phyloP scores from a whole-genome alignment of 2,113 vertebrate genomes.

The Aptenodytes patagonicus region DNA sequence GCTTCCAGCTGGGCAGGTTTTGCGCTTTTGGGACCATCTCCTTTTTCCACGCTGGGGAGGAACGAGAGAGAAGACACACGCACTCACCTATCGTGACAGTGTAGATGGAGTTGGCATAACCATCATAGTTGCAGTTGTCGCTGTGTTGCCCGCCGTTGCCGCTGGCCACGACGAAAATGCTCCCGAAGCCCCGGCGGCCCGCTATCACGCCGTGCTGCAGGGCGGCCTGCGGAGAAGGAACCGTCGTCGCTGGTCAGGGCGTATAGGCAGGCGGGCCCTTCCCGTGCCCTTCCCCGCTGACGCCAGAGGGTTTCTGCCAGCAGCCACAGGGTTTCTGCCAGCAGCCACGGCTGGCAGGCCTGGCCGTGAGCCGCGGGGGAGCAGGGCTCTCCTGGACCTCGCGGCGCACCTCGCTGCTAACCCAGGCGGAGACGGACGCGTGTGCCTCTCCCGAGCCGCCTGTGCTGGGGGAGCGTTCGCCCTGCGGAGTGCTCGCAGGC shows the following conservation, averaged over 20 bases:
- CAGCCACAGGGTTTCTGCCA: neutral
- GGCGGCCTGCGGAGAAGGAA: conserved; percentile 78
- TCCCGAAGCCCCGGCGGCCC: conserved; percentile 91
- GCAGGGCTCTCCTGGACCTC: neutral
- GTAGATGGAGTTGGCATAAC: conserved; percentile 98
- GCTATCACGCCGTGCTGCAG: conserved; percentile 94
- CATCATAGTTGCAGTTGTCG: conserved; percentile 98
- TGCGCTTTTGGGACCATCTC: accelerated
- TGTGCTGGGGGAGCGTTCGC: neutral
- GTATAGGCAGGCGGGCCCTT: accelerated
- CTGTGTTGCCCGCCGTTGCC: conserved; percentile 92
- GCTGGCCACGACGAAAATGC: conserved; percentile 96
- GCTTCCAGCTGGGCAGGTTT: neutral
- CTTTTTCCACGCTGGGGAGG: neutral
- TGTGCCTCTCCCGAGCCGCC: too few relatives aligned
- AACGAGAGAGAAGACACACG: accelerated
- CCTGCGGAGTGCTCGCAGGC: neutral
- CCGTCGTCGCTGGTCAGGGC: accelerated
- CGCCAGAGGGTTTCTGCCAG: neutral
- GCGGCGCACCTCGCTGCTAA: neutral
- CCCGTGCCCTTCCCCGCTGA: too few relatives aligned
- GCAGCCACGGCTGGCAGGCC: neutral
- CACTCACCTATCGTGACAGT: conserved; percentile 90
- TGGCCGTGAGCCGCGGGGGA: neutral
- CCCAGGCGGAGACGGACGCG: accelerated